Base-by-base conservation (phyloP, 2,797 vertebrate species). In the Ambastaia sidthimunki region DNA sequence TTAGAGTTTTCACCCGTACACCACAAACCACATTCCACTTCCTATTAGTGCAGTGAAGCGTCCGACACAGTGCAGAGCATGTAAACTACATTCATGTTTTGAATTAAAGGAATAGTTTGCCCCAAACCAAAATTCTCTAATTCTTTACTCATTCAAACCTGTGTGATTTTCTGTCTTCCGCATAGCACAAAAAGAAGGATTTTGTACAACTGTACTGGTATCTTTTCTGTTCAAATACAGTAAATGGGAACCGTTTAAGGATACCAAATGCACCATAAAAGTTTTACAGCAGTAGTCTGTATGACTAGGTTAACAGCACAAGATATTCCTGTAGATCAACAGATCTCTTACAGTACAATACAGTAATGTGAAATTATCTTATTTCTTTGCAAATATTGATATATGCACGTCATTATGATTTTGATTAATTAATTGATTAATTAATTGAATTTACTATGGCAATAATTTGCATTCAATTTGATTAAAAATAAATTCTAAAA, bases 1-100 rank as follows among this genome's bases (percentile, higher is more conserved):
- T 90, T 90, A 88, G 84, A 62, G 80, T 70, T 76, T 21, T 78
- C 37, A 89, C 52, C 81, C 76, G 83, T 80, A 85, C 78, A 68
- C 83, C 66, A 59, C 71, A 72, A 79, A 72, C 69, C 54, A 60
- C 74, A 81, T 80, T 86, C 59, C 41, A 67, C 50, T 84, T 85
- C 80, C 75, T 76, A 82, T 87, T 67, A 86, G 71, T 48, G 74
- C 80, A 85, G 68, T 21, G 31, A 62, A 80, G 59, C 60, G 15
- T 48, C 37, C 28, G 34, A 65, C 34, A 47, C 65, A 73, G 54
- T 71, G 34, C 23, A 31, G 12, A 77, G 68, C 77, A 81, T 81
- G 52, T 77, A 76, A 47, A 67, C 9, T 41, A 37, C 82, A 66
- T 44, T 59, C 34, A 72, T 74, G 70, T 70, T 76, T 82, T 69